Evolutionary conservation across 2,888 invertebrate genomes (phyloP).

Genomic region (Conchocele bisecta): DNA sequence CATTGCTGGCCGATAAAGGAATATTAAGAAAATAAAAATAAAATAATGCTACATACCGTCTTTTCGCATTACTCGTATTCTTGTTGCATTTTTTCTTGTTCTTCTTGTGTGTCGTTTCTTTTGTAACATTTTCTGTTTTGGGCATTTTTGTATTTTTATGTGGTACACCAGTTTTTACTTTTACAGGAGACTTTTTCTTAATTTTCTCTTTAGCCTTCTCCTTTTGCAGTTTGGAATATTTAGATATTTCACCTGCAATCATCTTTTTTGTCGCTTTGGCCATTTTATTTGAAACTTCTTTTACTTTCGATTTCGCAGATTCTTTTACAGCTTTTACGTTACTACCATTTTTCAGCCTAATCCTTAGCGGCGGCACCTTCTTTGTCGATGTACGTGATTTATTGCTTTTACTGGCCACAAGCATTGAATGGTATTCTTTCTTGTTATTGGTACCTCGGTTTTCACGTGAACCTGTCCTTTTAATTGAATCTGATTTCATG

Average conservation of each 20-base stretch:
- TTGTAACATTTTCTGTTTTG: not conserved
- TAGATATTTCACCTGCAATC: not conserved
- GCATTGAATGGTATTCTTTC: too few relatives aligned
- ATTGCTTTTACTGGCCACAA: too few relatives aligned
- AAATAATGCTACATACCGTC: too few relatives aligned
- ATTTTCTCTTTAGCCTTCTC: not conserved
- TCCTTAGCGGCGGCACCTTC: not conserved
- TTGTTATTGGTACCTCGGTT: too few relatives aligned
- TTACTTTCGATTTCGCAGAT: not conserved
- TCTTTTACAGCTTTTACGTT: not conserved
- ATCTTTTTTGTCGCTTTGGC: too few relatives aligned
- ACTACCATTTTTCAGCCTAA: not conserved
- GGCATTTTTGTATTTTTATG: not conserved
- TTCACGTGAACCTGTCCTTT: too few relatives aligned
- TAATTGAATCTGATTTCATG: too few relatives aligned
- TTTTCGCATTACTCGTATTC: too few relatives aligned
- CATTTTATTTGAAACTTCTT: too few relatives aligned
- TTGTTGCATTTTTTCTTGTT: not conserved
- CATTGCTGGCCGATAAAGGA: too few relatives aligned
- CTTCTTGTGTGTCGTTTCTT: not conserved
- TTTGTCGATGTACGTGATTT: not conserved
- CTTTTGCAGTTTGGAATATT: not conserved
- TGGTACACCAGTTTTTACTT: constrained; percentile 2
- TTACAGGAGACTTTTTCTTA: not conserved
- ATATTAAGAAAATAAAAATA: too few relatives aligned